These are phyloP conservation scores for Psylliodes chrysocephalus DNA, from an alignment of 2,888 invertebrate genomes.

Conservation along the genomic window DNA sequence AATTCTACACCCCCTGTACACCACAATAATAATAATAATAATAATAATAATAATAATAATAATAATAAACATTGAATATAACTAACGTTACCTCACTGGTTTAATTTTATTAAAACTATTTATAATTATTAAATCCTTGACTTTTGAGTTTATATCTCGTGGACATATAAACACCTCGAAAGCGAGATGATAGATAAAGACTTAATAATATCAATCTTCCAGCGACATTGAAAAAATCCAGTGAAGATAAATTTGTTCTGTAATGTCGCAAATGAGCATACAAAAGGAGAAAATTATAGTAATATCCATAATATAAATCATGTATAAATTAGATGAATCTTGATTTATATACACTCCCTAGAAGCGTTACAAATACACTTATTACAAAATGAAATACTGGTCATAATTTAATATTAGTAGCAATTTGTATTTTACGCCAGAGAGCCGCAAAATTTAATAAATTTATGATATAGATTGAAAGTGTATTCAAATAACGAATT, in stretches of 20 bases:
- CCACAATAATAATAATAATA: no score
- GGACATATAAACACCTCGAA: background rate
- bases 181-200: conserved; percentile 1
- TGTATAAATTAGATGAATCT: conserved; percentile 25
- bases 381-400: conserved; percentile 9
- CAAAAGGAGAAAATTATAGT: conserved; percentile 33
- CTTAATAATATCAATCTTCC: conserved; percentile 17
- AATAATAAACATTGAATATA: no score
- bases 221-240: conserved; percentile 2
- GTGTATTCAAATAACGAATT: no score
- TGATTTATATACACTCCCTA: conserved; percentile 22
- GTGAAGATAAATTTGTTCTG: conserved; percentile 3
- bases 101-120: background rate
- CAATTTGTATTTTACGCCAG: background rate
- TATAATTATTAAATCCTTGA: conserved; percentile 1
- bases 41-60: no score
- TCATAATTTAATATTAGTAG: conserved; percentile 11
- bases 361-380: conserved; percentile 14
- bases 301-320: conserved; percentile 29
- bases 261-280: conserved; percentile 10
- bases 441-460: background rate
- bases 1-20: no score
- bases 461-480: background rate
- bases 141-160: background rate
- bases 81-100: no score